Conservation (phyloP, 64 coral and sea anemone genomes). For the Exaiptasia diaphana region DNA sequence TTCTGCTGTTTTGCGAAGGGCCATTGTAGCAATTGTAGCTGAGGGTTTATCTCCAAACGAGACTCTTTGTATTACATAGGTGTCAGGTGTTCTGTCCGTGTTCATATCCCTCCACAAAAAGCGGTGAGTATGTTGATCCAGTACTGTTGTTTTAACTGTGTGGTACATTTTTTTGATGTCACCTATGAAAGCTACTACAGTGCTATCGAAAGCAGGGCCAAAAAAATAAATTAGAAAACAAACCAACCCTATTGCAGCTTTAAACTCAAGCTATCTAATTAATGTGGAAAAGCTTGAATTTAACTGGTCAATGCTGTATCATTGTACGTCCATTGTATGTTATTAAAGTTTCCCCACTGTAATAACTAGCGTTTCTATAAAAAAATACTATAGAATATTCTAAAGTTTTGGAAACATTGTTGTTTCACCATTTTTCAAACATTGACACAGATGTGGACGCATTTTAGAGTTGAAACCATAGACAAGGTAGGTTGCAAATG, state of each 20-base stretch:
- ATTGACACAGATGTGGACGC: constrained; percentile 1
- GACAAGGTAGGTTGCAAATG: constrained; percentile 14
- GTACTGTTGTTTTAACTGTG: background rate
- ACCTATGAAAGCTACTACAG: background rate
- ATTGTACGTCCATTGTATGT: too few species aligned
- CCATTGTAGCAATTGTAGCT: constrained; percentile 33
- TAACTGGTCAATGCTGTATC: too few species aligned
- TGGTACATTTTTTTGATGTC: constrained; percentile 19
- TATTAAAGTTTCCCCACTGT: too few species aligned
- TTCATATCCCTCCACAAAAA: constrained; percentile 37
- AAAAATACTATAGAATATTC: too few species aligned
- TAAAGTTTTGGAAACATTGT: background rate
- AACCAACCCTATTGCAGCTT: too few species aligned
- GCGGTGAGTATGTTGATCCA: constrained; percentile 1
- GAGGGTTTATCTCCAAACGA: constrained; percentile 39
- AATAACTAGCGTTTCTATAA: too few species aligned
- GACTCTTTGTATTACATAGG: constrained; percentile 43
- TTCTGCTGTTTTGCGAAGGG: constrained; percentile 24
- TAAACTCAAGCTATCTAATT: too few species aligned
- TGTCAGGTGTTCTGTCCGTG: constrained; percentile 11
- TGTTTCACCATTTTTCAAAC: background rate
- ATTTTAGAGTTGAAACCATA: constrained; percentile 2
- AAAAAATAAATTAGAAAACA: too few species aligned
- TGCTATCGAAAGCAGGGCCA: too few species aligned
- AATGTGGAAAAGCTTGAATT: too few species aligned